Evolutionary conservation across 2,797 vertebrate genomes (phyloP).

Genomic region (Clarias fuscus): DNA sequence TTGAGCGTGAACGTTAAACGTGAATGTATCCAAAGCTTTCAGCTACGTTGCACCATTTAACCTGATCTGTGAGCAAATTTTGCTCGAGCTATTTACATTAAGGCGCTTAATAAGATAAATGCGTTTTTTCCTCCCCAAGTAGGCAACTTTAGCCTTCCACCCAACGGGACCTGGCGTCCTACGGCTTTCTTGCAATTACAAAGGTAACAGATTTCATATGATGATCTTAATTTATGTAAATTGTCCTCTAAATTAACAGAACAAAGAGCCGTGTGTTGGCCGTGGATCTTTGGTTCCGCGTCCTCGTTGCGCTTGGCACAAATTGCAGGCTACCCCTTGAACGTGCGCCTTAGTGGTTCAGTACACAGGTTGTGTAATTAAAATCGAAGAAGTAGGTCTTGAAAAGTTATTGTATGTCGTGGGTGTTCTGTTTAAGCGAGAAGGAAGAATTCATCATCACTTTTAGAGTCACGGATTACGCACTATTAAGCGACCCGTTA

Average conservation of each 20-base stretch:
- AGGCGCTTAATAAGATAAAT: constrained; percentile 43
- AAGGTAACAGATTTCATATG: constrained; percentile 45
- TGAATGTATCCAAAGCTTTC: constrained; percentile 1
- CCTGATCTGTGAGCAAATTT: constrained; percentile 26
- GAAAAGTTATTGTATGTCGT: constrained; percentile 29
- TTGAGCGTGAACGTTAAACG: background rate
- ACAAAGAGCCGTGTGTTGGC: constrained; percentile 45
- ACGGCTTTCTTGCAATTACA: constrained; percentile 46
- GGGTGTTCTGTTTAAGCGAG: constrained; percentile 9
- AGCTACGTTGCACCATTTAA: constrained; percentile 27
- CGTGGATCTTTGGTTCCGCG: constrained; percentile 32
- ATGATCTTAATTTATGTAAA: constrained; percentile 55
- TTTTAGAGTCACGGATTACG: background rate
- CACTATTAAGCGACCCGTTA: background rate
- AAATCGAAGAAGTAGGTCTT: constrained; percentile 26
- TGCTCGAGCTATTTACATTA: constrained; percentile 47
- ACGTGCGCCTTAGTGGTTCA: background rate
- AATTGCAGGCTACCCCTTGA: constrained; percentile 34
- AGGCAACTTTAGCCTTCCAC: constrained; percentile 41
- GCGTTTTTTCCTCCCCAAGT: background rate
- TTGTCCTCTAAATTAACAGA: constrained; percentile 50
- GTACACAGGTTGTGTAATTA: constrained; percentile 14
- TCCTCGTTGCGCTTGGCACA: constrained; percentile 29
- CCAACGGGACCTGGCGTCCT: constrained; percentile 29
- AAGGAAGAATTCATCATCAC: constrained; percentile 21